These are phyloP conservation scores for Zootoca vivipara DNA, from an alignment of 2,113 vertebrate genomes.

Conservation along the genomic window DNA sequence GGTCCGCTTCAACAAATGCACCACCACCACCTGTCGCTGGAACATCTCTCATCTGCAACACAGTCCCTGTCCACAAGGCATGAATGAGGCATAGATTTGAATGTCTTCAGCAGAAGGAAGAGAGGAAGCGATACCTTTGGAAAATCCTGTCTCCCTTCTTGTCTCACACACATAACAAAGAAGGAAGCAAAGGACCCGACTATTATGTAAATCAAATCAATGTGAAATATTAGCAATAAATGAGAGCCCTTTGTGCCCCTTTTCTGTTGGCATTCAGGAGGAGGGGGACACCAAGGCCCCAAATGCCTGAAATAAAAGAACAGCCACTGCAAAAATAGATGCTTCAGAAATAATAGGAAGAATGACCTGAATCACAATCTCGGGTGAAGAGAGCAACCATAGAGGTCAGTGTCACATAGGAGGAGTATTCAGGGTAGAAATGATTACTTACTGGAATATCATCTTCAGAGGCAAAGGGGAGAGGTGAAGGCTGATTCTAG, in stretches of 20 bases:
- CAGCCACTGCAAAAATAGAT: not conserved
- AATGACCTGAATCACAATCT: conserved; percentile 18
- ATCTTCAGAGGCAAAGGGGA: too few species aligned
- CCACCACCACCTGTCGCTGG: conserved; percentile 19
- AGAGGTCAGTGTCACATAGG: not conserved
- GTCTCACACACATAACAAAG: not conserved
- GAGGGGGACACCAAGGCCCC: conserved; percentile 11
- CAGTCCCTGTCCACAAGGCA: conserved; percentile 3
- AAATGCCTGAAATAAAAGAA: conserved; percentile 13
- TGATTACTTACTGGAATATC: not conserved
- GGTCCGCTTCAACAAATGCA: conserved; percentile 33
- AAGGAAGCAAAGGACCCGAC: not conserved
- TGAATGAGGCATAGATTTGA: not conserved
- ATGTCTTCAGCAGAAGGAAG: not conserved
- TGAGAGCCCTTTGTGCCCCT: not conserved
- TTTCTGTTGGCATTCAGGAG: not conserved
- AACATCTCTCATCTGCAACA: conserved; percentile 21
- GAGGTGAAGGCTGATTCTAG: too few species aligned
- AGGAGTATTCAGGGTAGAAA: not conserved
- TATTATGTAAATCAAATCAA: conserved; percentile 33
- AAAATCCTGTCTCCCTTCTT: not conserved
- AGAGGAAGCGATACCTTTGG: not conserved
- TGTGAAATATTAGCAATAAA: conserved; percentile 12
- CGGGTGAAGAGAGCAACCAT: not conserved
- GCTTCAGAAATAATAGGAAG: conserved; percentile 5